Percentiles rank a stretch among this genome's conserved stretches.
Evolutionary conservation across 2,888 invertebrate species (phyloP).

Genomic region (Nymphalis urticae): DNA sequence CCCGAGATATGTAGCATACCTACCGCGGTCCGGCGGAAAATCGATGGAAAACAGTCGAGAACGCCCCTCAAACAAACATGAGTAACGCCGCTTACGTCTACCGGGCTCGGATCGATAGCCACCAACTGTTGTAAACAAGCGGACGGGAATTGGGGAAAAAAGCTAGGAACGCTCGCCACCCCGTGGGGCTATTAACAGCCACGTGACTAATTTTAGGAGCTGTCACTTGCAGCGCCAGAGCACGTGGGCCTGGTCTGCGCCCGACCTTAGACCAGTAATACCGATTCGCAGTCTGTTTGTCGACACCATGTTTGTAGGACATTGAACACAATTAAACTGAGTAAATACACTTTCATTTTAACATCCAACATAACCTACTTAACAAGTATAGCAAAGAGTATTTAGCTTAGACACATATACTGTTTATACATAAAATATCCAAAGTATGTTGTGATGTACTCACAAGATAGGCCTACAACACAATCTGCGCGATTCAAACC

Average conservation of each 20-base stretch:
- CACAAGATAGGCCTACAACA: not conserved
- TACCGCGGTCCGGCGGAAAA: slow-evolving; percentile 55
- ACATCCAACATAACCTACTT: not conserved
- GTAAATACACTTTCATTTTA: slow-evolving; percentile 7
- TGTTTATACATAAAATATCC: too few relatives aligned
- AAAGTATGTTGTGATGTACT: too few relatives aligned
- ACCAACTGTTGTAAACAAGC: slow-evolving; percentile 79
- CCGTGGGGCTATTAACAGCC: slow-evolving; percentile 72
- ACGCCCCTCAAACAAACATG: slow-evolving; percentile 55
- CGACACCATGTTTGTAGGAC: not conserved
- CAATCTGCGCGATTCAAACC: not conserved
- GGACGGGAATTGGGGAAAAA: slow-evolving; percentile 66
- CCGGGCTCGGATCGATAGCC: slow-evolving; percentile 66
- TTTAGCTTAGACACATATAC: too few relatives aligned
- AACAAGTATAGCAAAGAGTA: too few relatives aligned
- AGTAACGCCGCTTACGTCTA: slow-evolving; percentile 65
- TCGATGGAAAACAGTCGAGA: slow-evolving; percentile 71
- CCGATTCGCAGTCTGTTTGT: slow-evolving; percentile 10
- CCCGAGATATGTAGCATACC: slow-evolving; percentile 46
- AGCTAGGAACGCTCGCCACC: slow-evolving; percentile 61
- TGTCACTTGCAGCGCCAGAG: slow-evolving; percentile 70
- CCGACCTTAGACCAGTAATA: slow-evolving; percentile 27
- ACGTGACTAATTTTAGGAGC: slow-evolving; percentile 80
- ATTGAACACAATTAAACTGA: slow-evolving; percentile 2
- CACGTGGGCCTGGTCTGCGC: slow-evolving; percentile 56